Conservation (phyloP, 30 jellyfish, hydroid and myxozoan species). For the Hydractinia echinata region DNA sequence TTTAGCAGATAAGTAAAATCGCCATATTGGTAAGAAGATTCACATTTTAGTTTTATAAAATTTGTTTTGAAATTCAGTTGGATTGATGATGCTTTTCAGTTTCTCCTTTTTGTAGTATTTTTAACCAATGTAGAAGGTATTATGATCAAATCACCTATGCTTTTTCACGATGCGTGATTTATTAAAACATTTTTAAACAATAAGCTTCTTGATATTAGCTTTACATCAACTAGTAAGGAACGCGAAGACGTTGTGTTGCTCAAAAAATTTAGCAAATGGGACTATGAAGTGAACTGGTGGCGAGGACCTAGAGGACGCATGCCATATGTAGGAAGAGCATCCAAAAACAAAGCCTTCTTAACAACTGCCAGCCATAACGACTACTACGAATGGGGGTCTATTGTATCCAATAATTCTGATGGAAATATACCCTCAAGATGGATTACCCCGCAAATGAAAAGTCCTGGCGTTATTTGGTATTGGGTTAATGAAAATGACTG, state of each 20-base stretch:
- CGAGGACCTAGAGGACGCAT: slow-evolving; percentile 43
- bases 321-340: slow-evolving; percentile 70
- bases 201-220: not conserved
- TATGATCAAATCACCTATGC: no score
- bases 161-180: no score
- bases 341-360: slow-evolving; percentile 44
- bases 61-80: no score
- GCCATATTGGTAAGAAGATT: no score
- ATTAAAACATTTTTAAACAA: no score
- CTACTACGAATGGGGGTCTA: slow-evolving; percentile 57
- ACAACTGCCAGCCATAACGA: slow-evolving; percentile 55
- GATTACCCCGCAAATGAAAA: slow-evolving; percentile 29
- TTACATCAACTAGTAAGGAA: not conserved
- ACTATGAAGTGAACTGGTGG: slow-evolving; percentile 40
- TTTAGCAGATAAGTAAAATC: no score
- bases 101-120: no score
- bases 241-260: slow-evolving; percentile 32
- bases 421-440: slow-evolving; percentile 64
- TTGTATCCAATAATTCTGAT: slow-evolving; percentile 51
- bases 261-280: slow-evolving; percentile 68
- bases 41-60: no score
- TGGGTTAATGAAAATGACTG: slow-evolving; percentile 94
- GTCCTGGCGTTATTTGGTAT: slow-evolving; percentile 91
- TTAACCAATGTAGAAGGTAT: no score
- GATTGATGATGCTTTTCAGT: no score